A percentile compares a stretch with the other conserved stretches of the same genome.
Evolutionary conservation across 1,140 invertebrate genomes (phyloP).

Genomic region (Teleopsis dalmanni): DNA sequence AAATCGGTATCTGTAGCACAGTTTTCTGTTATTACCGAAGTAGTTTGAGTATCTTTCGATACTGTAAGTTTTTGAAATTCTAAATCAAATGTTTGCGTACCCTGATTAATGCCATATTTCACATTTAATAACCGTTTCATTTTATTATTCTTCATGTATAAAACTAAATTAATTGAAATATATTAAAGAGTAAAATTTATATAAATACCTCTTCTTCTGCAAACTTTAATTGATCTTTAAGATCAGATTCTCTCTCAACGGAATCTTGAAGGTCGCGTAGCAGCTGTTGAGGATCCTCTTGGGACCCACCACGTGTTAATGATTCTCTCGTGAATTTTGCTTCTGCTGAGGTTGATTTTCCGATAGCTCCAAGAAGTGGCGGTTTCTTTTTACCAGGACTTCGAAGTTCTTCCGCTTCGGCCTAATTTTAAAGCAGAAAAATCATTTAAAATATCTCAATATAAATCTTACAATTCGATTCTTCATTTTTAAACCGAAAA

Average conservation of each 20-base stretch:
- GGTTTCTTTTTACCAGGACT: constrained; percentile 56
- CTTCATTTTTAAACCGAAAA: not conserved
- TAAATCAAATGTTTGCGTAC: constrained; percentile 33
- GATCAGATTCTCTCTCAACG: constrained; percentile 83
- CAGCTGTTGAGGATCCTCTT: constrained; percentile 70
- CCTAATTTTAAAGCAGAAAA: too few relatives aligned
- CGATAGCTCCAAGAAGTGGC: constrained; percentile 49
- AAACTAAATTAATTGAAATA: not conserved
- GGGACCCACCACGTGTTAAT: constrained; percentile 62
- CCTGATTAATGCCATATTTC: constrained; percentile 20
- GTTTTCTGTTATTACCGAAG: too few relatives aligned
- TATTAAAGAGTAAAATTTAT: not conserved
- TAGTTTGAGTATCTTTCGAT: too few relatives aligned
- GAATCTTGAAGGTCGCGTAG: constrained; percentile 82
- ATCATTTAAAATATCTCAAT: too few relatives aligned
- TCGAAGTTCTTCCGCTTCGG: constrained; percentile 49
- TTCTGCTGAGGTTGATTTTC: constrained; percentile 52
- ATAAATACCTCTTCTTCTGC: constrained; percentile 73
- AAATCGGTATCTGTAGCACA: too few relatives aligned
- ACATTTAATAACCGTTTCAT: constrained; percentile 14
- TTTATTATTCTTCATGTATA: constrained; percentile 6
- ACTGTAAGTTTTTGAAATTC: too few relatives aligned
- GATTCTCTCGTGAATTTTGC: constrained; percentile 60
- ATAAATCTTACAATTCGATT: too few relatives aligned
- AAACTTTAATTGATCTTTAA: constrained; percentile 82